These are phyloP conservation scores for Scyliorhinus canicula DNA, from an alignment of 2,797 vertebrate species.

Conservation along the genomic window DNA sequence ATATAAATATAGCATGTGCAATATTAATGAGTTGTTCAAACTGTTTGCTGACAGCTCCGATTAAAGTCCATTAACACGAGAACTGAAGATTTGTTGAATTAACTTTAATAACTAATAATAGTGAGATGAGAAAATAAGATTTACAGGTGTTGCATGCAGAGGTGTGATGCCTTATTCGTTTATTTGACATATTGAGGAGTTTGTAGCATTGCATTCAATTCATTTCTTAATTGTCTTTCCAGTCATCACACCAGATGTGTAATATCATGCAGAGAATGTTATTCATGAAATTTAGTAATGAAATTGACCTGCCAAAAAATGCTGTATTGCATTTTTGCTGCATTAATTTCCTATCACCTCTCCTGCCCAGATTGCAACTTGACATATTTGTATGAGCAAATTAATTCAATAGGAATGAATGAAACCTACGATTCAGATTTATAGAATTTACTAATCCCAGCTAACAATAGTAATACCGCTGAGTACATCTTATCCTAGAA, in stretches of 20 bases:
- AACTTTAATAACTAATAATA: not conserved
- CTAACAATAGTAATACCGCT: not conserved
- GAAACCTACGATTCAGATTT: not conserved
- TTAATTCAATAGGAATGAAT: not conserved
- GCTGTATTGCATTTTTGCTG: not conserved
- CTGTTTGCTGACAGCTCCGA: conserved; percentile 43
- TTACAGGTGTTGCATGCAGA: not conserved
- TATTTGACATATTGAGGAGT: not conserved
- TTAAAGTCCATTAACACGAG: not conserved
- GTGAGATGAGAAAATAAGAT: not conserved
- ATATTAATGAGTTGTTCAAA: conserved; percentile 44
- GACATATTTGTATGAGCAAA: not conserved
- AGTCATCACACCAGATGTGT: not conserved
- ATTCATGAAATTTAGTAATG: not conserved
- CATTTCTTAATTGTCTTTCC: not conserved
- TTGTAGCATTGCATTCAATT: not conserved
- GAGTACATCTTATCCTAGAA: not conserved
- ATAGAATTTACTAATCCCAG: not conserved
- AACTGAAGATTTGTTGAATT: not conserved
- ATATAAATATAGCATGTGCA: conserved; percentile 42
- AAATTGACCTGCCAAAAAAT: conserved; percentile 12
- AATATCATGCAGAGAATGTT: not conserved
- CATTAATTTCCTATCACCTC: not conserved
- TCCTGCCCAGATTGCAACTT: not conserved
- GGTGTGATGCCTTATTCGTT: not conserved